Evolutionary conservation across 23 tunicate species (phyloP).

Genomic region (Halocynthia aurantium): DNA sequence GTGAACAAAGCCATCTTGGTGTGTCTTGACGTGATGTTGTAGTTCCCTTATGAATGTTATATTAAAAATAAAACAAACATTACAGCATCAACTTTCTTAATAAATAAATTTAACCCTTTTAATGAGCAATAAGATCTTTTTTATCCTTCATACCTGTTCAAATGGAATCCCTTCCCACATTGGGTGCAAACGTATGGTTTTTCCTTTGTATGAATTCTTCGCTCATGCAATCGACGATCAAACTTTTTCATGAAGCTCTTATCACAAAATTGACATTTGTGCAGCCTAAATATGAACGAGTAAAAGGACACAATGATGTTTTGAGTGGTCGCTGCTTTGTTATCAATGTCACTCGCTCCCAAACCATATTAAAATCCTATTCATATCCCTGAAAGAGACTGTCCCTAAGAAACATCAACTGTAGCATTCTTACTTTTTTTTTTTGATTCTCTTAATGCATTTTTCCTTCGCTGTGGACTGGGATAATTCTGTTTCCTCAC

Average conservation of each 20-base stretch:
- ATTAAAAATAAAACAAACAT: not conserved
- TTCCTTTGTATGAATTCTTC: slow-evolving; percentile 12
- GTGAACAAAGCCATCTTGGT: not conserved
- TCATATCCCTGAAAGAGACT: too few species aligned
- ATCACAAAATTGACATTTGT: slow-evolving; percentile 1
- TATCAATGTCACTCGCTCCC: too few species aligned
- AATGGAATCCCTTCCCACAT: not conserved
- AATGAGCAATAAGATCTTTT: not conserved
- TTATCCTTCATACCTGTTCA: not conserved
- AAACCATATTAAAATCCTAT: too few species aligned
- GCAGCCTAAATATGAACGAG: not conserved
- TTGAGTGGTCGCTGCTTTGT: too few species aligned
- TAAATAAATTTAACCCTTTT: not conserved
- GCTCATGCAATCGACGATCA: slow-evolving; percentile 4
- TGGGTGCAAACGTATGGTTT: not conserved
- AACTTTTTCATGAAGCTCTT: not conserved
- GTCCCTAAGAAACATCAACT: too few species aligned
- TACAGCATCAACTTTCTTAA: not conserved
- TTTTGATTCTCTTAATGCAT: too few species aligned
- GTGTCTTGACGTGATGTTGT: not conserved
- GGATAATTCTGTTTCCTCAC: too few species aligned
- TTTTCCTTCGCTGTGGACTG: too few species aligned
- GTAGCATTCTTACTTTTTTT: too few species aligned
- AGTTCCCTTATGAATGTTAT: not conserved
- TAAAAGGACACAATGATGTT: too few species aligned